Evolutionary conservation across 2,113 vertebrate genomes (phyloP), one percentile per base, ranked within the genome.

Genomic region (Peromyscus polionotus): DNA sequence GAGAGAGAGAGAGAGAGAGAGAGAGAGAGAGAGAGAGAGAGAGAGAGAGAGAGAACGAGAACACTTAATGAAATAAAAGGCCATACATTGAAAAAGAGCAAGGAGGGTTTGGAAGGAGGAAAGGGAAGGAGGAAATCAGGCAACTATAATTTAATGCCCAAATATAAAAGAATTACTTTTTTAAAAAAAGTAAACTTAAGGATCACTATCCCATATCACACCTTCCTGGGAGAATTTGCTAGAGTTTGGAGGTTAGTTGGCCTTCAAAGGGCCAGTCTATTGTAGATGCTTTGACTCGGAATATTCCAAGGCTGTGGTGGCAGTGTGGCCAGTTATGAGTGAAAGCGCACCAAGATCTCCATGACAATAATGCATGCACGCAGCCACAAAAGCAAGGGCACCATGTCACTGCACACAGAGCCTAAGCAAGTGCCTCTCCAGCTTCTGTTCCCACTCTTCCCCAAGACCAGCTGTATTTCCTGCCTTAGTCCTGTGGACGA

Each of bases 311-410:
- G 19, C 59, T 86, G 54, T 28, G 8, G 93, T 59, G 24, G 28
- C 70, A 81, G 6, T 61, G 1, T 20, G 28, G 70, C 26, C 84
- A 63, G 90, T 7, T 26, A 36, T 20, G 33, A 95, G 26, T 6
- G 19, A 90, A 42, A 68, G 12, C 17, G 88, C 3, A 68, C 36
- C 54, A 75, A 5, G 33, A 14, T 31, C 59, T 65, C 59, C n/a
- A 31, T 20, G 75, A 87, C 10, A 57, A 63, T 0, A 33, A n/a
- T 11, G 2, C 31, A 14, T 1, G 11, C 7, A 26, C 5, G 8
- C 12, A 31, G 48, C 28, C 7, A 48, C 45, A 63, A 9, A 33
- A 17, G 19, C 0, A 59, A 81, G 61, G 36, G 22, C 45, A 79
- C 20, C 5, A 4, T 11, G 11, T 16, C 6, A 13, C 1, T 1